These are phyloP conservation scores for Verasper variegatus DNA, from an alignment of 2,113 vertebrate genomes.

Conservation along the genomic window DNA sequence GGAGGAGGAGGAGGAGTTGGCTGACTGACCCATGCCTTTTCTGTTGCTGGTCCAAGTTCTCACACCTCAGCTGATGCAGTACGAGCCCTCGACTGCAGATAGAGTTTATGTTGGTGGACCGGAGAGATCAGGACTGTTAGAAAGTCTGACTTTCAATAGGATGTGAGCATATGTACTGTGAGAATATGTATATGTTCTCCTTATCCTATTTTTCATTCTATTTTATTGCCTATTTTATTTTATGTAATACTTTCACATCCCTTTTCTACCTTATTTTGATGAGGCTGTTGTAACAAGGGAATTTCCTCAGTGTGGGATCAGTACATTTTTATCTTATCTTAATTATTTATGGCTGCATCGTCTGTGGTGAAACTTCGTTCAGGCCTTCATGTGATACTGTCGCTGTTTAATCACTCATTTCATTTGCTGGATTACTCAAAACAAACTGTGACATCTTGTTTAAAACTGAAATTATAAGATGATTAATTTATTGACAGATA, in stretches of 20 bases:
- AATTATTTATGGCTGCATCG: background rate
- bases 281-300: too few relatives aligned
- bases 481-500: too few relatives aligned
- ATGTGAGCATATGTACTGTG: background rate
- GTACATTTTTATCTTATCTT: too few relatives aligned
- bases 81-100: background rate
- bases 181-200: background rate
- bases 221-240: background rate
- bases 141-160: too few relatives aligned
- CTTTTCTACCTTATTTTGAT: too few relatives aligned
- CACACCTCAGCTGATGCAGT: slow-evolving; percentile 5
- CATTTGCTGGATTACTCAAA: background rate
- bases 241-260: too few relatives aligned
- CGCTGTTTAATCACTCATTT: background rate
- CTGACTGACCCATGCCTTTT: slow-evolving; percentile 4
- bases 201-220: background rate
- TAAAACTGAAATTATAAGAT: too few relatives aligned
- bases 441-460: background rate
- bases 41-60: slow-evolving; percentile 37
- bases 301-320: too few relatives aligned
- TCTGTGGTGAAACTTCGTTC: too few relatives aligned
- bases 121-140: background rate
- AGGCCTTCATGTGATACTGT: background rate
- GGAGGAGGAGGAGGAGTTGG: slow-evolving; percentile 43
- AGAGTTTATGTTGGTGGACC: background rate